Conservation (phyloP, 2,888 invertebrate genomes). For the Crioceris asparagi region DNA sequence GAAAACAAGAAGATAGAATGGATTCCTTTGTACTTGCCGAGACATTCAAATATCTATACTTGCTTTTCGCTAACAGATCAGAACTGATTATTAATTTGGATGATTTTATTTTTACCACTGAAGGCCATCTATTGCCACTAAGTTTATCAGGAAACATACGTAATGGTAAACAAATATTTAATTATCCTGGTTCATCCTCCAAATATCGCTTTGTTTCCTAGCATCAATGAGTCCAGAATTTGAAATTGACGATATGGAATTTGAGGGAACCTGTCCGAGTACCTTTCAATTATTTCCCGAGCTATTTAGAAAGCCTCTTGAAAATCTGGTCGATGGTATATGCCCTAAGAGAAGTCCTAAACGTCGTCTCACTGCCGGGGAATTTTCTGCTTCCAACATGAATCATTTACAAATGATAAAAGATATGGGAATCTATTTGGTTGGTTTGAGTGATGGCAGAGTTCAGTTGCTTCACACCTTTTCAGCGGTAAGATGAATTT, state of each 20-base stretch:
- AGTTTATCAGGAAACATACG: conserved; percentile 55
- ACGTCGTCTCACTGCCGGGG: conserved; percentile 54
- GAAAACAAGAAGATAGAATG: conserved; percentile 91
- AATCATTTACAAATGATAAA: conserved; percentile 78
- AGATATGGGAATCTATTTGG: conserved; percentile 91
- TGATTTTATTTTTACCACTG: conserved; percentile 83
- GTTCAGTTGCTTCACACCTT: conserved; percentile 87
- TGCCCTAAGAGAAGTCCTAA: conserved; percentile 56
- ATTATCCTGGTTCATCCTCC: too few species aligned
- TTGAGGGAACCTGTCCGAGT: conserved; percentile 68
- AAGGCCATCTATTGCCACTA: conserved; percentile 91
- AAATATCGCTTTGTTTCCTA: too few species aligned
- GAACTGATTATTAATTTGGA: conserved; percentile 75
- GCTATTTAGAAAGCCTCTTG: conserved; percentile 70
- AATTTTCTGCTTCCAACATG: conserved; percentile 65
- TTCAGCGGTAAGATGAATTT: conserved; percentile 56
- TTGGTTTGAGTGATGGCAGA: conserved; percentile 79
- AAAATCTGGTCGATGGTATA: conserved; percentile 74
- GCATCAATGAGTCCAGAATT: conserved; percentile 20
- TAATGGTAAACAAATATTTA: conserved; percentile 18
- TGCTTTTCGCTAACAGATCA: conserved; percentile 81
- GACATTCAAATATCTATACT: conserved; percentile 93
- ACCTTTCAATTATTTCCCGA: conserved; percentile 74
- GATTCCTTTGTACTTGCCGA: conserved; percentile 97
- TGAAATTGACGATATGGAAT: conserved; percentile 50